These are phyloP conservation scores for Chrysolina oricalcia DNA, from an alignment of 2,888 invertebrate species.

Conservation along the genomic window DNA sequence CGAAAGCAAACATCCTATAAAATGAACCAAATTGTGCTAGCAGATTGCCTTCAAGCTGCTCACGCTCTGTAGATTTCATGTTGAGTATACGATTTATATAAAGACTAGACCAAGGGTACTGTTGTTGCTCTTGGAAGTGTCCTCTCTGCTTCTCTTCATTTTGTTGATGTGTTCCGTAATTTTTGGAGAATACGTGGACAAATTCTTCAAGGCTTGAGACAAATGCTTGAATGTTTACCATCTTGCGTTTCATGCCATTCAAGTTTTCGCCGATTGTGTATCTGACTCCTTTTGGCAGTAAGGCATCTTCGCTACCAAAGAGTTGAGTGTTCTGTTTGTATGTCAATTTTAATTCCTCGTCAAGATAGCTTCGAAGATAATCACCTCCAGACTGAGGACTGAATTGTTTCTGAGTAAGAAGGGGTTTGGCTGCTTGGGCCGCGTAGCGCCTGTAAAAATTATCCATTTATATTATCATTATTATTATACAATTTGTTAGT, in stretches of 20 bases:
- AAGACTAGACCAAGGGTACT: slow-evolving; percentile 72
- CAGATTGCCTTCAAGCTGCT: slow-evolving; percentile 77
- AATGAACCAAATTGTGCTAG: slow-evolving; percentile 70
- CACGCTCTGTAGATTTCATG: slow-evolving; percentile 73
- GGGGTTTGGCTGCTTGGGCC: slow-evolving; percentile 69
- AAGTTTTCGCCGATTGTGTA: slow-evolving; percentile 61
- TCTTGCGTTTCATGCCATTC: slow-evolving; percentile 66
- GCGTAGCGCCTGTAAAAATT: slow-evolving; percentile 65
- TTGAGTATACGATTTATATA: slow-evolving; percentile 76
- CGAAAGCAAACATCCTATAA: slow-evolving; percentile 73
- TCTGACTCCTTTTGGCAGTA: slow-evolving; percentile 73
- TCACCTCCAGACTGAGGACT: slow-evolving; percentile 75
- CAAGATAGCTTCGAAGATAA: slow-evolving; percentile 69
- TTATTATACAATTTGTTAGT: no score
- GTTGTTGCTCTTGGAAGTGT: slow-evolving; percentile 43
- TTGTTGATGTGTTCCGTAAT: slow-evolving; percentile 62
- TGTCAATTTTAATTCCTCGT: slow-evolving; percentile 70
- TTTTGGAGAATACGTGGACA: slow-evolving; percentile 61
- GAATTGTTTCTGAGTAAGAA: slow-evolving; percentile 67
- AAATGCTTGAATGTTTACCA: slow-evolving; percentile 64
- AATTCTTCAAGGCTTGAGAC: slow-evolving; percentile 72
- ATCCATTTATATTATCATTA: not conserved
- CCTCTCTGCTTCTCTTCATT: slow-evolving; percentile 49
- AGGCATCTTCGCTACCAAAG: slow-evolving; percentile 76
- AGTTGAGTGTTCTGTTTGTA: slow-evolving; percentile 70